A percentile compares a stretch with the other conserved stretches of the same genome.
Evolutionary conservation across 2,797 vertebrate genomes (phyloP).

Genomic region (Sebastes iracundus): DNA sequence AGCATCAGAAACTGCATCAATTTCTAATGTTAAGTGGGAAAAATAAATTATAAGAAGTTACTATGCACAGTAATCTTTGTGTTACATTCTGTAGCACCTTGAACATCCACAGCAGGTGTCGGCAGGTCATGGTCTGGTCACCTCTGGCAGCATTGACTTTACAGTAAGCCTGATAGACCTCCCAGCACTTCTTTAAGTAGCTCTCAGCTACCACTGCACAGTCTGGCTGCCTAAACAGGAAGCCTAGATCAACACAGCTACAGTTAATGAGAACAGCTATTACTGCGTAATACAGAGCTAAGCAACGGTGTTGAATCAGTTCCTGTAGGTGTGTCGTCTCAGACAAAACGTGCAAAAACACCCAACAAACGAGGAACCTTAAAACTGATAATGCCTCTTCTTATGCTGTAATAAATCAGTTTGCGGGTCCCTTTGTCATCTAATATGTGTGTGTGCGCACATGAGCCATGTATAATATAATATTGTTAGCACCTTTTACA

Average conservation of each 20-base stretch:
- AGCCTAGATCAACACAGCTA: conserved; percentile 60
- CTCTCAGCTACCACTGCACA: conserved; percentile 62
- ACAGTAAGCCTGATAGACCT: conserved; percentile 80
- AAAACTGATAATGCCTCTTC: neutral
- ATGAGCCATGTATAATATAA: neutral
- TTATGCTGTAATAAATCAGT: neutral
- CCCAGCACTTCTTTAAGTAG: conserved; percentile 85
- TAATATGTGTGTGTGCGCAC: neutral
- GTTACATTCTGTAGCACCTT: conserved; percentile 76
- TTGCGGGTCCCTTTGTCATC: neutral
- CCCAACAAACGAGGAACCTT: neutral
- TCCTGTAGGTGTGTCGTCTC: neutral
- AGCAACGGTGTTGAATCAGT: neutral
- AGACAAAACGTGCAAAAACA: neutral
- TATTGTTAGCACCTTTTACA: conserved; percentile 84
- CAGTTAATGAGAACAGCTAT: neutral
- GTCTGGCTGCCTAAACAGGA: conserved; percentile 78
- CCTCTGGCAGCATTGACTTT: conserved; percentile 25
- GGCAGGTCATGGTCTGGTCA: conserved; percentile 83
- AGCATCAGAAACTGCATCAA: neutral
- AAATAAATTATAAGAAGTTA: neutral
- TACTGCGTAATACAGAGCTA: neutral
- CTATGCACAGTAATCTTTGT: neutral
- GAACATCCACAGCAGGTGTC: conserved; percentile 91
- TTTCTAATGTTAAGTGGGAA: neutral